Evolutionary conservation across 2,797 vertebrate genomes (phyloP).

Genomic region (Artibeus lituratus): DNA sequence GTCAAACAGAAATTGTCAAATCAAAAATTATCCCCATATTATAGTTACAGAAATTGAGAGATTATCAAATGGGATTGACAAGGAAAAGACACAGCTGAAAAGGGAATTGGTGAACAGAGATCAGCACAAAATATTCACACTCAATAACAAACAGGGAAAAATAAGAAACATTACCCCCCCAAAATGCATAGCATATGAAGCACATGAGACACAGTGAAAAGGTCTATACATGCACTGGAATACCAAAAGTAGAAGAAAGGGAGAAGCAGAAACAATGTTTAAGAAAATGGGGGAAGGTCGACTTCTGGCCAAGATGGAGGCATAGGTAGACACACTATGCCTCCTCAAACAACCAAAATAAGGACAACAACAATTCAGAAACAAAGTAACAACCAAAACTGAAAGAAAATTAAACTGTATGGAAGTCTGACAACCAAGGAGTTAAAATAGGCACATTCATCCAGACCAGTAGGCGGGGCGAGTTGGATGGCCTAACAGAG

Average conservation of each 20-base stretch:
- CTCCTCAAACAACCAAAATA: no score
- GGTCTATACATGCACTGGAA: background rate
- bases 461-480: no score
- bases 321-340: no score
- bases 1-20: background rate
- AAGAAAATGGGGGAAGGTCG: background rate
- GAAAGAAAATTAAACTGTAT: no score
- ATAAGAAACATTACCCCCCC: background rate
- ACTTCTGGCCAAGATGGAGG: no score
- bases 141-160: background rate
- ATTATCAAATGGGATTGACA: background rate
- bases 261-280: background rate
- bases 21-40: background rate
- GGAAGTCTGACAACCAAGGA: no score
- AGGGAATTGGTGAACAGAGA: background rate
- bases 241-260: background rate
- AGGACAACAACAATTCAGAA: no score
- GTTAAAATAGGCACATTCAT: no score
- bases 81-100: background rate
- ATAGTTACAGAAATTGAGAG: background rate
- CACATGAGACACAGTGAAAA: background rate
- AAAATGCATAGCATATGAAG: background rate
- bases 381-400: no score
- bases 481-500: no score
- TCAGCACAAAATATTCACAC: background rate